Conservation (phyloP, 1,140 invertebrate genomes). For the Arion vulgaris region DNA sequence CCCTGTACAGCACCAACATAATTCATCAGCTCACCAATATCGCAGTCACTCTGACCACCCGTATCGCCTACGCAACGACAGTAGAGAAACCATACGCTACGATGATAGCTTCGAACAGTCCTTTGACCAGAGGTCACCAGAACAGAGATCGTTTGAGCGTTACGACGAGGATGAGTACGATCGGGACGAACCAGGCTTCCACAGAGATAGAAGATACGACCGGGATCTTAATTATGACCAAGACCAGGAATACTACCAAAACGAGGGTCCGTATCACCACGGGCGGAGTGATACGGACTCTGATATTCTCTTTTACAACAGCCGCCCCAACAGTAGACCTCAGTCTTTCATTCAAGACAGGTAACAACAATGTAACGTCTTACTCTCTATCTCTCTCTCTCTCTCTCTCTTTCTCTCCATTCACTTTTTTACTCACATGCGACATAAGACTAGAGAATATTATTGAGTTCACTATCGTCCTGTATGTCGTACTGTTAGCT, state of each 20-base stretch:
- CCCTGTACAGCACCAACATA: slow-evolving; percentile 81
- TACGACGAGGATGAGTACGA: slow-evolving; percentile 33
- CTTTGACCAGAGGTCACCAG: slow-evolving; percentile 54
- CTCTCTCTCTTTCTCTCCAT: no score
- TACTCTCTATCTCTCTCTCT: no score
- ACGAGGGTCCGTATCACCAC: slow-evolving; percentile 61
- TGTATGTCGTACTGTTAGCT: no score
- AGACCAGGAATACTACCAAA: slow-evolving; percentile 49
- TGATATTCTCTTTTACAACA: slow-evolving; percentile 92
- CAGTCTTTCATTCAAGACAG: slow-evolving; percentile 68
- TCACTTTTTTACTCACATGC: no score
- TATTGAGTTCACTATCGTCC: no score
- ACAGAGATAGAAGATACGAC: slow-evolving; percentile 33
- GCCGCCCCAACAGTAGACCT: slow-evolving; percentile 78
- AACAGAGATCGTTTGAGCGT: slow-evolving; percentile 34
- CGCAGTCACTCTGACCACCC: slow-evolving; percentile 57
- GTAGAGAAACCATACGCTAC: slow-evolving; percentile 51
- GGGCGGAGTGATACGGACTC: slow-evolving; percentile 75
- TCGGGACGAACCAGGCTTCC: neutral
- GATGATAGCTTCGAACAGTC: slow-evolving; percentile 53
- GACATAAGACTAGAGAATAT: no score
- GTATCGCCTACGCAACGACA: slow-evolving; percentile 50
- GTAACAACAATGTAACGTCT: no score
- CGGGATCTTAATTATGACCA: slow-evolving; percentile 47
- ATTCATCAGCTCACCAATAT: slow-evolving; percentile 71